Evolutionary conservation across 2,113 vertebrate species (phyloP).

Genomic region (Acrocephalus arundinaceus): DNA sequence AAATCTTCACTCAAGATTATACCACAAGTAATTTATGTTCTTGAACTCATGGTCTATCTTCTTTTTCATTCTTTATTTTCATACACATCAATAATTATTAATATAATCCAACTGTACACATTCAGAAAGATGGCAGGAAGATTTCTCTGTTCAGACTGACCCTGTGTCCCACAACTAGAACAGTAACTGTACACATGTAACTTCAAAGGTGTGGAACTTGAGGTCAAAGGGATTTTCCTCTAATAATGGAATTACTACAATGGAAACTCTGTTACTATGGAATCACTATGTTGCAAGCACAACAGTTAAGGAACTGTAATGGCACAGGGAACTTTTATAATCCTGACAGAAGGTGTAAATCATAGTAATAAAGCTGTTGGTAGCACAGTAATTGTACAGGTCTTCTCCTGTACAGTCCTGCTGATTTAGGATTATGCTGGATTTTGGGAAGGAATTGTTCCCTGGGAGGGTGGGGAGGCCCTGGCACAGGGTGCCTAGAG

Average conservation of each 20-base stretch:
- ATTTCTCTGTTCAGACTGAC: neutral
- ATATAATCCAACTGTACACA: neutral
- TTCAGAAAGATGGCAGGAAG: neutral
- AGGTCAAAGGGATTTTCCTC: constrained; percentile 14
- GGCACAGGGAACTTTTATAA: constrained; percentile 34
- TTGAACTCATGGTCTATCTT: neutral
- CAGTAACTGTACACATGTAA: neutral
- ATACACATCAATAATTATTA: neutral
- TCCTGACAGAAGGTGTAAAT: constrained; percentile 41
- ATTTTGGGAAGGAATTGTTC: neutral
- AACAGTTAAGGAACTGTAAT: constrained; percentile 11
- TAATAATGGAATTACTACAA: constrained; percentile 57
- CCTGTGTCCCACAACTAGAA: neutral
- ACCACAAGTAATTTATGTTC: neutral
- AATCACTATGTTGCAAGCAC: constrained; percentile 26
- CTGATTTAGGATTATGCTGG: neutral
- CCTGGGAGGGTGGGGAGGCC: neutral
- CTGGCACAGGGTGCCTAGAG: neutral
- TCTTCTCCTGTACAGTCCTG: neutral
- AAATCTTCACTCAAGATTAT: neutral
- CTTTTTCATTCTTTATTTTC: neutral
- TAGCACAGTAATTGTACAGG: constrained; percentile 43
- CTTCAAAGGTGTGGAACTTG: neutral
- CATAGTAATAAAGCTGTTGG: constrained; percentile 55
- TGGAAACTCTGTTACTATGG: constrained; percentile 33